Evolutionary conservation across 2,113 vertebrate genomes (phyloP), one percentile per base, ranked within the genome.

Genomic region (Todiramphus saurophagus): DNA sequence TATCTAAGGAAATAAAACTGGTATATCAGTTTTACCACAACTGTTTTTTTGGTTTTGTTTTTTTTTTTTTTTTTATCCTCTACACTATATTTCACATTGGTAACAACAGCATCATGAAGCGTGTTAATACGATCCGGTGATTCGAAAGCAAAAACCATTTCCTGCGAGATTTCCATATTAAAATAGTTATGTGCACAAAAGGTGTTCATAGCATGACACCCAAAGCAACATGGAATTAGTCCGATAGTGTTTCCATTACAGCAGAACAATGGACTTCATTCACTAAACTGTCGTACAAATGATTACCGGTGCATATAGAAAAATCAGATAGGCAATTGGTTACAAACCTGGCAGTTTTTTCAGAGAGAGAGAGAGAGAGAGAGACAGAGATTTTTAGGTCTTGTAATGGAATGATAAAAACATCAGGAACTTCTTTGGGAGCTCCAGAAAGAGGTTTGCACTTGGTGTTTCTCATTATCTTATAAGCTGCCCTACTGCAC

Each of bases 321-420:
- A 98, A 97, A 92, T 95, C 89, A 95, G 76, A 96, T 86, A 97
- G 85, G 92, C 95, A 97, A 60, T 96, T 85, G 83, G 51, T 97
- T 98, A 98, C 83, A 98, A 98, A 98, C 90, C 90, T 98, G 98
- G 98, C 97, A 98, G 98, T 98, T 97, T 97, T 98, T 97, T 91
- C 58, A 77, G 89, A 94, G 77, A 96, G 73, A 90, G 75, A 94
- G 77, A 96, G 73, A 90, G 75, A 77, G 89, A 94, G 75, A 96
- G 73, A 90, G 77, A 89, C 64, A 56, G 84, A 93, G 85, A 97
- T 86, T 93, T 94, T 94, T 89, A 96, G 89, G 58, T 97, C 83
- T 90, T 97, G 83, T 55, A 89, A 93, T 98, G 98, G 97, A 98
- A 98, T 98, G 97, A 97, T 97, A 96, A 96, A 97, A 97, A 89